Conservation (phyloP, 2,888 invertebrate genomes). For the Vesta saturnalis region DNA sequence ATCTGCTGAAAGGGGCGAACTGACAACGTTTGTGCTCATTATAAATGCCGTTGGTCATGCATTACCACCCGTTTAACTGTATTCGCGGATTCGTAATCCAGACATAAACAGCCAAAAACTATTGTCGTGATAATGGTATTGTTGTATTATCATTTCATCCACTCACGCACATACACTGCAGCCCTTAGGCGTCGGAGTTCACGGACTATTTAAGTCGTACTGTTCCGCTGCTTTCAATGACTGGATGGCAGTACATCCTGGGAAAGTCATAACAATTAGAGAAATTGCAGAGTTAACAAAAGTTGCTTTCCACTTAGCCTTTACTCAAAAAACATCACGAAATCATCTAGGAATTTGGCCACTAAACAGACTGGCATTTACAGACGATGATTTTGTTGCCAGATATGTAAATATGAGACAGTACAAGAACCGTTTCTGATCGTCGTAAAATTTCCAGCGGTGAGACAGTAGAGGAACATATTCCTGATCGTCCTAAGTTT, state of each 20-base stretch:
- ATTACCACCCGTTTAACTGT: too few species aligned
- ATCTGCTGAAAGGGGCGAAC: slow-evolving; percentile 15
- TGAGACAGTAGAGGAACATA: neutral
- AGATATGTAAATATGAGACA: too few species aligned
- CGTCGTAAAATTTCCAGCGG: too few species aligned
- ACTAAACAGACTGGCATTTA: neutral
- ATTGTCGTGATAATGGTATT: slow-evolving; percentile 52
- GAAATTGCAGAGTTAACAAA: too few species aligned
- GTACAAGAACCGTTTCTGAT: too few species aligned
- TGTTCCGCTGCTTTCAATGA: slow-evolving; percentile 38
- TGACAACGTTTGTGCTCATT: too few species aligned
- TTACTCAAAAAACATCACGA: neutral
- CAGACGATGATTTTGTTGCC: too few species aligned
- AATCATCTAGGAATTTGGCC: neutral
- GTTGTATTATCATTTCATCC: slow-evolving; percentile 52
- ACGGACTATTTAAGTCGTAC: slow-evolving; percentile 51
- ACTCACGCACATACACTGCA: too few species aligned
- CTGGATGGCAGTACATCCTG: slow-evolving; percentile 48
- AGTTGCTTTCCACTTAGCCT: too few species aligned
- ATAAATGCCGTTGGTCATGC: too few species aligned
- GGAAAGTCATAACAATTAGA: slow-evolving; percentile 45
- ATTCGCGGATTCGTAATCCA: neutral
- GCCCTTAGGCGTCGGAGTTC: slow-evolving; percentile 49
- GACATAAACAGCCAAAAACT: slow-evolving; percentile 32
- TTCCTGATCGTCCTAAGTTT: neutral